Evolutionary conservation across 2,888 invertebrate species (phyloP).

Genomic region (Dasysyrphus albostriatus): DNA sequence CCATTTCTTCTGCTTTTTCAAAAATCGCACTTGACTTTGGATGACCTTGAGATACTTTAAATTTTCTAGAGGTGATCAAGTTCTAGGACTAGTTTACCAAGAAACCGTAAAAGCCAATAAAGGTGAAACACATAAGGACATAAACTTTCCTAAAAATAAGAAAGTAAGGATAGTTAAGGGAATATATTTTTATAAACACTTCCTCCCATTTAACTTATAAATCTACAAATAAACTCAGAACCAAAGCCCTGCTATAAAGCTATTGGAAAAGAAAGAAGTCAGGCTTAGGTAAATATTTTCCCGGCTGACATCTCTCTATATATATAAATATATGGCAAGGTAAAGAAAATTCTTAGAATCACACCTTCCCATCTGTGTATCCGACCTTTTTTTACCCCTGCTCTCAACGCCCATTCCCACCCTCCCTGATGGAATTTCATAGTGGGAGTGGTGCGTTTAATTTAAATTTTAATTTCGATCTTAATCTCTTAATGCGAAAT

Average conservation of each 20-base stretch:
- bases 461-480: slow-evolving; percentile 84
- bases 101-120: too few relatives aligned
- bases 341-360: slow-evolving; percentile 24
- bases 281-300: slow-evolving; percentile 3
- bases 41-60: too few relatives aligned
- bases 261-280: neutral
- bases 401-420: neutral
- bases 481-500: slow-evolving; percentile 84
- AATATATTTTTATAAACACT: neutral
- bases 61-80: too few relatives aligned
- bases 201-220: neutral
- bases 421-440: slow-evolving; percentile 27
- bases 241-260: neutral
- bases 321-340: neutral
- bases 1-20: too few relatives aligned
- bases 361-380: slow-evolving; percentile 29
- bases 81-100: too few relatives aligned
- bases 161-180: too few relatives aligned
- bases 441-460: slow-evolving; percentile 79
- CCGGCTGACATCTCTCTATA: neutral
- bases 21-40: too few relatives aligned
- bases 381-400: slow-evolving; percentile 14
- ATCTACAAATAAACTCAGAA: neutral
- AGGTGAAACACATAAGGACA: too few relatives aligned
- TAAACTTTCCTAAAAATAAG: too few relatives aligned